A percentile compares a stretch with the other conserved stretches of the same genome.
Evolutionary conservation across 2,888 invertebrate species (phyloP).

Genomic region (Gortyna flavago): DNA sequence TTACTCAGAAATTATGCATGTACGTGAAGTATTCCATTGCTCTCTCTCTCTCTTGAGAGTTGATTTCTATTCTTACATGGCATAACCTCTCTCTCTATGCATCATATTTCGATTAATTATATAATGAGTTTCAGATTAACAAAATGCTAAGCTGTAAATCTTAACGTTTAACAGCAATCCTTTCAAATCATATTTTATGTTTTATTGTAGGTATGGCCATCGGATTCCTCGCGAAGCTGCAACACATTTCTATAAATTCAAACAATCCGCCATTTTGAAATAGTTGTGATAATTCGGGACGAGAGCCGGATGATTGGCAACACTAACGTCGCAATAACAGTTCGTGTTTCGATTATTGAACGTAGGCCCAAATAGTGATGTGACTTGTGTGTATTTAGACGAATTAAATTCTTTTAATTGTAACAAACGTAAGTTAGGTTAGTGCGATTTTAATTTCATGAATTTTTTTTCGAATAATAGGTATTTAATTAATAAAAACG

Average conservation of each 20-base stretch:
- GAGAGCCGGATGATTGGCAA: slow-evolving; percentile 58
- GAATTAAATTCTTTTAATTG: neutral
- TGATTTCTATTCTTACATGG: neutral
- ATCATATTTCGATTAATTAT: too few species aligned
- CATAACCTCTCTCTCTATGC: too few species aligned
- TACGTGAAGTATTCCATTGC: neutral
- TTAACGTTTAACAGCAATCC: neutral
- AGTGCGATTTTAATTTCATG: too few species aligned
- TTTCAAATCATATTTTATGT: neutral
- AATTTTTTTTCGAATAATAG: too few species aligned
- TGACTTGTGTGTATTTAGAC: neutral
- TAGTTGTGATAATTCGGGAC: slow-evolving; percentile 35
- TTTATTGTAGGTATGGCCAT: neutral
- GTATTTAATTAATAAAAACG: neutral
- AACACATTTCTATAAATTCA: slow-evolving; percentile 28
- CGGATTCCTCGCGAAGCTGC: neutral
- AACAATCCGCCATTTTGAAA: slow-evolving; percentile 48
- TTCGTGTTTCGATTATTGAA: slow-evolving; percentile 54
- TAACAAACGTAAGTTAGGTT: too few species aligned
- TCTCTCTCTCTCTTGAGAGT: neutral
- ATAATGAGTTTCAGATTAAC: neutral
- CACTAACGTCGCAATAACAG: slow-evolving; percentile 42
- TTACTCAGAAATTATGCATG: neutral
- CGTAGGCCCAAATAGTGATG: slow-evolving; percentile 46
- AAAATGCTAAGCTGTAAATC: neutral